These are phyloP conservation scores for Lottia scabra DNA, from an alignment of 2,888 invertebrate species.

Conservation along the genomic window DNA sequence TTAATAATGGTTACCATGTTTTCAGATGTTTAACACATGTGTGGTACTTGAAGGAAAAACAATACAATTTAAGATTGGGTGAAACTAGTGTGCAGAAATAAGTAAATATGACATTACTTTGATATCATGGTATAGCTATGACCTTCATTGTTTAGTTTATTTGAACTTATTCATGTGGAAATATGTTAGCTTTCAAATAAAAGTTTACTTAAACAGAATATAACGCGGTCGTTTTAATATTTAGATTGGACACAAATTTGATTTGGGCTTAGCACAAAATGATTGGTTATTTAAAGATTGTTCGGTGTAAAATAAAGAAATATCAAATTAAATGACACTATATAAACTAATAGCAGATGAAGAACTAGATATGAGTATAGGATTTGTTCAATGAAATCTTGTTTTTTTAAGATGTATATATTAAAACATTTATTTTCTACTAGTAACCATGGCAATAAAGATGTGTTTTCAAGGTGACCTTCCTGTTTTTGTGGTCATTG, in stretches of 20 bases:
- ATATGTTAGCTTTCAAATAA: constrained; percentile 1
- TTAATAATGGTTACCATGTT: constrained; percentile 5
- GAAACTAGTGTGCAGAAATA: constrained; percentile 2
- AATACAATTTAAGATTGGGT: constrained; percentile 7
- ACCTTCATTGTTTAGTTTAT: constrained; percentile 3
- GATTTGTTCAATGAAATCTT: too few species aligned
- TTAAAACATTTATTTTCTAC: too few species aligned
- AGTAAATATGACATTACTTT: constrained; percentile 7
- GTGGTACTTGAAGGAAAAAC: constrained; percentile 5
- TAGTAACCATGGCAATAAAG: too few species aligned
- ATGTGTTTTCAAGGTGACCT: too few species aligned
- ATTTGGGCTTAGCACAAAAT: neutral
- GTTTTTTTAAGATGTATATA: too few species aligned
- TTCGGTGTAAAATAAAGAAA: too few species aligned
- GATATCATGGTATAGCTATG: neutral
- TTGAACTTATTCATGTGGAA: constrained; percentile 7
- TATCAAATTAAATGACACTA: too few species aligned
- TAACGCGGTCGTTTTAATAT: neutral
- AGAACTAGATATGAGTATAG: too few species aligned
- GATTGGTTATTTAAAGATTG: neutral
- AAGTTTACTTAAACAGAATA: neutral
- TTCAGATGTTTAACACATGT: constrained; percentile 7
- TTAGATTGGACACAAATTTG: neutral
- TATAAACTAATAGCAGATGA: too few species aligned
- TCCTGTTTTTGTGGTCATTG: too few species aligned